Evolutionary conservation across 2,113 vertebrate species (phyloP), one percentile per base, ranked within the genome.

Genomic region (Aphelocoma coerulescens): DNA sequence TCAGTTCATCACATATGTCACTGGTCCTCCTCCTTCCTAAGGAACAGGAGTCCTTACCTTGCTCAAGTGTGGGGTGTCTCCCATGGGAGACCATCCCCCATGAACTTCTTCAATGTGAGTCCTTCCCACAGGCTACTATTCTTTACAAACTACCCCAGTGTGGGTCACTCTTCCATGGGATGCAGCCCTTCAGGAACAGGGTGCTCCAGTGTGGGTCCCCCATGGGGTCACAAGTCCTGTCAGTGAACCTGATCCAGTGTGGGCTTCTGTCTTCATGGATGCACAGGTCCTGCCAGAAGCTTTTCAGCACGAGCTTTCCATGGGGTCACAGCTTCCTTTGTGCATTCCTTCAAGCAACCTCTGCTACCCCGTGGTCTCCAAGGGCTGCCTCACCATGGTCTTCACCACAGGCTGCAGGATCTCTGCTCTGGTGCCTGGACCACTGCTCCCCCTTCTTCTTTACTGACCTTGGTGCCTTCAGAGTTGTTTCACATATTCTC

Each of bases 291-390:
- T 63, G 48, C 48, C 27, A 18, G 33, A 10, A 63, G 33, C 39
- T 22, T n/a, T 74, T n/a, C 41, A 55, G 23, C 6, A 9, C 0
- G 3, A 19, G 14, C 41, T 48, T 49, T 41, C 35, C 41, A 49
- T 0, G 0, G 6, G 4, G 1, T 44, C 41, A 62, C 48, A 57
- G 16, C 27, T 24, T 43, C 16, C 27, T 63, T 17, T 7, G 9
- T 41, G 68, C 68, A 43, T 27, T 54, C 30, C 13, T 68, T 51
- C 8, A 10, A 35, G 76, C 55, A n/a, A n/a, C 23, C 43, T 41
- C 30, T 58, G 35, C 19, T 65, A 8, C 19, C 19, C 13, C 0
- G 0, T 2, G 0, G 11, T 28, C 16, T 46, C 39, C 30, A 10
- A 1, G 11, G n/a, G 15, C 58, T 68, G 30, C 55, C 19, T 73